These are phyloP conservation scores for Plectropomus leopardus DNA, from an alignment of 2,113 vertebrate species.

Conservation along the genomic window DNA sequence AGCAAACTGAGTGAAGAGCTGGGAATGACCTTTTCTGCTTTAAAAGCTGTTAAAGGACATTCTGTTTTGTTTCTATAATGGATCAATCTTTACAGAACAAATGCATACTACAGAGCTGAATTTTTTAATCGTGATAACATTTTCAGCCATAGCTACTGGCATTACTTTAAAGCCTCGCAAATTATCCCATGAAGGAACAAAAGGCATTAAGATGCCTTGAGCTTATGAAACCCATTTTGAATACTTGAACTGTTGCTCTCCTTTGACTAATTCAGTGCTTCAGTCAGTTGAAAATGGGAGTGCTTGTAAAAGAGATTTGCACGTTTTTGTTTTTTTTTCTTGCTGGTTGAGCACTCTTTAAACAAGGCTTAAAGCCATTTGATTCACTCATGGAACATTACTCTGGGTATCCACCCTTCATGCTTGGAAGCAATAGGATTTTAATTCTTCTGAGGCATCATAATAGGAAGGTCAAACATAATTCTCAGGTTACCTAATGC, in stretches of 20 bases:
- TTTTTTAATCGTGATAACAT: constrained; percentile 6
- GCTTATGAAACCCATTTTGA: constrained; percentile 1
- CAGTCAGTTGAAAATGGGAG: constrained; percentile 5
- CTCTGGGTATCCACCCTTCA: constrained; percentile 24
- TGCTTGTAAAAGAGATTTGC: constrained; percentile 18
- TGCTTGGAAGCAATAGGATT: constrained; percentile 42
- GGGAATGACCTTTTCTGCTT: constrained; percentile 27
- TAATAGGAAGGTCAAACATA: constrained; percentile 46
- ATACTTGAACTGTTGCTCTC: constrained; percentile 31
- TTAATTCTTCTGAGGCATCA: constrained; percentile 36
- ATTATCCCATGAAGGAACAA: constrained; percentile 28
- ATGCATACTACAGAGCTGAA: constrained; percentile 6
- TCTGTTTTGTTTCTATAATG: constrained; percentile 15
- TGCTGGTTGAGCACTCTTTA: constrained; percentile 40
- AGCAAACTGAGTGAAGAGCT: constrained; percentile 13
- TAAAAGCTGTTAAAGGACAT: constrained; percentile 25
- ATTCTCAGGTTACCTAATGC: constrained; percentile 25
- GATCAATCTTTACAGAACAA: constrained; percentile 16
- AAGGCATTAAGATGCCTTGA: constrained; percentile 11
- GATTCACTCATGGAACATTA: constrained; percentile 50
- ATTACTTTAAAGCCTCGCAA: not conserved
- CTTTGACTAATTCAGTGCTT: constrained; percentile 24
- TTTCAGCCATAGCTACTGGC: not conserved
- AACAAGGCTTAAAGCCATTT: constrained; percentile 41
- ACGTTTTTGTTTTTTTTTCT: not conserved